Base-by-base conservation (phyloP, 2,888 invertebrate species). In the Pristionchus exspectatus region DNA sequence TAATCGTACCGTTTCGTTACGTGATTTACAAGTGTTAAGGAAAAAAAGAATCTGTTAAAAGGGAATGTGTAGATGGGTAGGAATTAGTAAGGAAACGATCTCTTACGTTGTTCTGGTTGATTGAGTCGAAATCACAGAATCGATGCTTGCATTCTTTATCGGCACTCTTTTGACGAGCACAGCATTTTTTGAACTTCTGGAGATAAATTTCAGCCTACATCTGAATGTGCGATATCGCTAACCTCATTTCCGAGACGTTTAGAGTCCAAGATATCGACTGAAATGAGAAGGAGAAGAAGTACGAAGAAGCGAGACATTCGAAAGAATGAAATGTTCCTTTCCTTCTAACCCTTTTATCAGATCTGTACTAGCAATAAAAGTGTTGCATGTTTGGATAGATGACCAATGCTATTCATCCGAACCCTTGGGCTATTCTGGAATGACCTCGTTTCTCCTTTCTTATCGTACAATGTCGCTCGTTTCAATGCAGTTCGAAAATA, bases 81-180 rank as follows among this genome's bases (percentile, higher is more conserved):
- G 44, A 50, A 24, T 14, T 27, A 86, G 7, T 14, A 33, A 21
- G 63, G 18, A 33, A 7, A 16, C 18, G 0, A 63, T 24, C 7
- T 3, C 92, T 89, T 59, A 93, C 94, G 88, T 94, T 94, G 77
- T 93, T 92, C 88, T 94, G 93, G 74, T 92, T 92, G 54, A 94
- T 93, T 1, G 92, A 91, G 72, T 93, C 91, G 88, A 94, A 94
- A 84, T 94, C 94, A 87, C 94, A 94, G 90, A 94, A 94, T 85
- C 91, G 81, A 33, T 93, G 90, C 74, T 94, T 94, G 91, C 94
- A 94, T 74, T 91, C 90, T 90, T 93, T 93, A 87, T 94, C 94
- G 14, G 94, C 94, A 14, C 90, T 91, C 85, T 92, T 94, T 90
- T 94, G 94, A 27, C 94, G 88, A 27, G 94, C 94, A 91, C 94